phyloP scores from a whole-genome alignment of 2,797 vertebrate genomes.

The Mormyrus hasselquistii region DNA sequence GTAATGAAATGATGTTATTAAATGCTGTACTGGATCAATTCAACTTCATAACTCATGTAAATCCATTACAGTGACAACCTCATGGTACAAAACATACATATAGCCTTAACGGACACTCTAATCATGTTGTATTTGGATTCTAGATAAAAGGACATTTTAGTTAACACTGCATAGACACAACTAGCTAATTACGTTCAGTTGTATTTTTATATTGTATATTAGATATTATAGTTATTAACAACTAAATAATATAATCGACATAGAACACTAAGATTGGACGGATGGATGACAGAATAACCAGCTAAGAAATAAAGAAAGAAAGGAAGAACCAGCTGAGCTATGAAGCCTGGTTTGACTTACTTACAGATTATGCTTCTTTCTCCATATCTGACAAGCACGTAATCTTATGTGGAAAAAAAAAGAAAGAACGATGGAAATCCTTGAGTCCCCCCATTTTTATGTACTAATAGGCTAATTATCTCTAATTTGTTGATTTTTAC shows the following conservation, averaged over 20 bases:
- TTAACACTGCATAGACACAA: neutral
- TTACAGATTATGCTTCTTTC: neutral
- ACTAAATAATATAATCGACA: neutral
- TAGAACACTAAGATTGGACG: neutral
- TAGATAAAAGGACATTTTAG: neutral
- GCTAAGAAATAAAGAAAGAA: neutral
- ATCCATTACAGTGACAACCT: neutral
- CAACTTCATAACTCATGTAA: neutral
- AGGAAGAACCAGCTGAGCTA: neutral
- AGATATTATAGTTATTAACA: neutral
- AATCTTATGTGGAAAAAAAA: neutral
- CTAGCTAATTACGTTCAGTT: neutral
- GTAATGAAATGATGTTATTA: neutral
- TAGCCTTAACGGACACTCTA: neutral
- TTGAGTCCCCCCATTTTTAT: neutral
- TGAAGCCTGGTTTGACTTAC: neutral
- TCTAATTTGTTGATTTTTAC: neutral
- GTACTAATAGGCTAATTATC: neutral
- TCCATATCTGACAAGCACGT: neutral
- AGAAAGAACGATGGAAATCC: neutral
- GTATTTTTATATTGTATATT: neutral
- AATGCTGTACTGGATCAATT: neutral
- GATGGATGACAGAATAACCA: neutral
- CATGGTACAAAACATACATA: neutral
- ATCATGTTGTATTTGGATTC: neutral